Evolutionary conservation across 2,888 invertebrate genomes (phyloP), one percentile per base, ranked within the genome.

Genomic region (Drosophila greeni): DNA sequence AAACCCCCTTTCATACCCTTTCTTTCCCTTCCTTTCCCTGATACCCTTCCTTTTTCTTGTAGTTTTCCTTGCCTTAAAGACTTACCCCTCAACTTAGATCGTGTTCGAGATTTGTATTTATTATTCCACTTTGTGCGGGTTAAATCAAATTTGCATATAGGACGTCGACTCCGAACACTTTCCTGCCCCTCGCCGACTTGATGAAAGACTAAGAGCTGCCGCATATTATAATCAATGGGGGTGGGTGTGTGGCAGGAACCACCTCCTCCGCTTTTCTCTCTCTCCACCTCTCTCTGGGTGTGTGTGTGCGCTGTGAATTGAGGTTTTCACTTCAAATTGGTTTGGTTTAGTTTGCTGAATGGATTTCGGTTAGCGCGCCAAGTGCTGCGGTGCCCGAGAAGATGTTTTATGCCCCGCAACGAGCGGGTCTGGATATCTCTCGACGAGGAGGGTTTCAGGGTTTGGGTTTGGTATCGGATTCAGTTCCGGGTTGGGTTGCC

Each of bases 301-400:
- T 39, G 47, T 36, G 65, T 52, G 53, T 56, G 52, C 34, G 42
- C 36, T 45, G 58, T 58, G 66, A 59, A 66, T 70, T 66, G 70
- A 66, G 70, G 72, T 72, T 69, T 72, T 70, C 61, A 65, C 72
- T 61, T 72, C 52, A 72, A 72, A 72, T 72, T 72, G 72, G 69
- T 72, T 72, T 72, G 66, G 72, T 72, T 72, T 72, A 72, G 72
- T 72, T 70, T 72, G 64, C 60, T 69, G 72, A 72, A 72, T 69
- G 72, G 72, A 72, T 72, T 72, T 72, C 55, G 71, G 70, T 70
- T 70, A 59, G 65, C 36, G 69, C 56, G 55, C 69, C 69, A 67
- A 67, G 68, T 67, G 68, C 60, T 60, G 59, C 20, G 68, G 60
- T 54, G 53, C 34, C 60, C 36, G 20, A 51, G 61, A 62, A 62